Conservation (phyloP, 2,113 vertebrate species). For the Tympanuchus pallidicinctus region DNA sequence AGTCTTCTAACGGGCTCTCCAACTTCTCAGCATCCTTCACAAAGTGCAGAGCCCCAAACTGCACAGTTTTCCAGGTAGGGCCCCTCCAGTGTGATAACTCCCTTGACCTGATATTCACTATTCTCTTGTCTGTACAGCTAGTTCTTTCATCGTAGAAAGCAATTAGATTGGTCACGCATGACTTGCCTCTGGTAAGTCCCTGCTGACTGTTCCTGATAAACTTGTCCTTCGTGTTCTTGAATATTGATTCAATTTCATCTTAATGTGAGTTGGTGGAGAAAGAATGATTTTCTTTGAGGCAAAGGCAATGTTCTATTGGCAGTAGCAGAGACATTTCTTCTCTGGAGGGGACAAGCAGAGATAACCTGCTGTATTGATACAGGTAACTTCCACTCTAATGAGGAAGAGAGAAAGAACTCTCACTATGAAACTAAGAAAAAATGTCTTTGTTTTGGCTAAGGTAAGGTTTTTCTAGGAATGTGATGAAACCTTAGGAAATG, state of each 20-base stretch:
- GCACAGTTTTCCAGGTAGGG: background rate
- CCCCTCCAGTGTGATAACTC: background rate
- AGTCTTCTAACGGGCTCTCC: background rate
- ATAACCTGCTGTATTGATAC: background rate
- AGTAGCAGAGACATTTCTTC: background rate
- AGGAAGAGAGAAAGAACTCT: background rate
- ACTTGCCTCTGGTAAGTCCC: background rate
- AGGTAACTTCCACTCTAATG: background rate
- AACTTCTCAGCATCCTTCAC: background rate
- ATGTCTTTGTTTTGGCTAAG: background rate
- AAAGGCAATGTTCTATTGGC: background rate
- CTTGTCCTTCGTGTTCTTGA: background rate
- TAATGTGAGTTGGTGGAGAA: background rate
- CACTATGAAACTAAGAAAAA: background rate
- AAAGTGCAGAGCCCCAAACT: background rate
- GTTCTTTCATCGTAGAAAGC: background rate
- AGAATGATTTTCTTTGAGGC: background rate
- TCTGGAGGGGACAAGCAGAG: background rate
- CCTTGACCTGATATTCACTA: background rate
- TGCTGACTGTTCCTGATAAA: background rate
- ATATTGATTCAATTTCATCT: background rate
- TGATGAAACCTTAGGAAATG: background rate
- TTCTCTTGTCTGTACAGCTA: background rate
- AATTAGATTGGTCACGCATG: rapidly evolving
- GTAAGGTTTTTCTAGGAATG: constrained; percentile 2